Percentiles rank a stretch among this genome's conserved stretches.
Evolutionary conservation across 2,888 invertebrate species (phyloP).

Genomic region (Pilophorus perplexus): DNA sequence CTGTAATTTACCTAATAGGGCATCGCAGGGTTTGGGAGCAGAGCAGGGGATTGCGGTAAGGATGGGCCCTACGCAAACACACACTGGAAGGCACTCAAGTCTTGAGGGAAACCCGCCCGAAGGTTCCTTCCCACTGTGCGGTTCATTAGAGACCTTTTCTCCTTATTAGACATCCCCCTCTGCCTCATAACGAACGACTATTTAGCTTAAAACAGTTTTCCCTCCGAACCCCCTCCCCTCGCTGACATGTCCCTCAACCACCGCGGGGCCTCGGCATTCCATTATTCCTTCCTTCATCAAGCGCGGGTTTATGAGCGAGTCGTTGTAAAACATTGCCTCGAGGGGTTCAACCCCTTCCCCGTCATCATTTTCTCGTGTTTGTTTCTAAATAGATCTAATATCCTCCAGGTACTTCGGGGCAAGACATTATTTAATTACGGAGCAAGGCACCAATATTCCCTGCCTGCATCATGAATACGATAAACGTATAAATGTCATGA

Average conservation of each 20-base stretch:
- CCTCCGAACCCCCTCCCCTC: neutral
- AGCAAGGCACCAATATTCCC: too few species aligned
- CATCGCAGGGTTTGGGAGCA: neutral
- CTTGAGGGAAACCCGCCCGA: constrained; percentile 28
- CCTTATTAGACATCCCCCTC: constrained; percentile 38
- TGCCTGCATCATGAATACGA: too few species aligned
- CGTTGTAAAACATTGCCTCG: constrained; percentile 24
- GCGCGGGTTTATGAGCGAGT: constrained; percentile 21
- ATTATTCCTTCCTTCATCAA: constrained; percentile 29
- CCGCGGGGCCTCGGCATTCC: constrained; percentile 14
- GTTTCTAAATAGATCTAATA: constrained; percentile 13
- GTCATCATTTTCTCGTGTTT: constrained; percentile 5
- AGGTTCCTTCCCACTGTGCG: constrained; percentile 17
- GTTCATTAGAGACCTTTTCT: constrained; percentile 44
- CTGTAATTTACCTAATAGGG: constrained; percentile 43
- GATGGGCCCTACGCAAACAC: constrained; percentile 33
- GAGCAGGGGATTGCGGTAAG: neutral
- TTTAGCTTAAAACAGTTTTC: constrained; percentile 37
- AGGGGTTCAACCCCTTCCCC: constrained; percentile 9
- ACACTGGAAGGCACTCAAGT: constrained; percentile 29
- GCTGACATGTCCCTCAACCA: constrained; percentile 12
- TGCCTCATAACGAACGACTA: constrained; percentile 39
- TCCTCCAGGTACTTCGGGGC: too few species aligned
- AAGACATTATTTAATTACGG: too few species aligned
- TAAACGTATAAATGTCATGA: too few species aligned